Conservation (phyloP, 53 echinoderm and acorn worm genomes). For the Crossaster papposus region DNA sequence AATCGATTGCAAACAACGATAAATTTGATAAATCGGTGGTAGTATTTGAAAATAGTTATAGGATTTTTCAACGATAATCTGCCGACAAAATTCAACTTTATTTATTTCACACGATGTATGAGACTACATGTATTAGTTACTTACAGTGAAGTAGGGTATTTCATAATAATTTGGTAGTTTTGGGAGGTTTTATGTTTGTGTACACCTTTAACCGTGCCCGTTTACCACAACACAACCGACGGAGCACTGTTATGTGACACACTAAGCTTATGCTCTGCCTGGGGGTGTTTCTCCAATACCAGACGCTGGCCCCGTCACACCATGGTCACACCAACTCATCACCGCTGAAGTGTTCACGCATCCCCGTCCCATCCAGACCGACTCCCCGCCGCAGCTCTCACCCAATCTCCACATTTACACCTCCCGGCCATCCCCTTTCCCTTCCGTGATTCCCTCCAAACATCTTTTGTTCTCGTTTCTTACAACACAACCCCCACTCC, state of each 20-base stretch:
- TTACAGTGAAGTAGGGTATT: too few species aligned
- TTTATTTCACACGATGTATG: too few species aligned
- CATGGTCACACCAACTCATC: conserved; percentile 21
- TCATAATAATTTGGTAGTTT: too few species aligned
- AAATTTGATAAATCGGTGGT: too few species aligned
- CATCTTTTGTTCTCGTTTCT: conserved; percentile 33
- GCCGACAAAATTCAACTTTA: too few species aligned
- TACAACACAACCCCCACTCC: too few species aligned
- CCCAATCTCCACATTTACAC: not conserved
- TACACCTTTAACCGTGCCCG: not conserved
- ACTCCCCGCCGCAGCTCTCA: not conserved
- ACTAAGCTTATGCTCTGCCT: conserved; percentile 2
- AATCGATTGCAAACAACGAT: too few species aligned
- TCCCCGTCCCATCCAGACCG: not conserved
- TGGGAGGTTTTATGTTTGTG: too few species aligned
- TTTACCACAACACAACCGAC: not conserved
- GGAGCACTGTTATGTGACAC: not conserved
- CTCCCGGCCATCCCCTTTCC: conserved; percentile 49
- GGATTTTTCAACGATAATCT: too few species aligned
- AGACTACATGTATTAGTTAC: too few species aligned
- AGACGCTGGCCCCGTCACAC: conserved; percentile 45
- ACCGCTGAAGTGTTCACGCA: not conserved
- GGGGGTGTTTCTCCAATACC: conserved; percentile 10
- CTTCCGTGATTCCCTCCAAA: conserved; percentile 31
- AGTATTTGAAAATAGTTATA: too few species aligned